Percentiles rank a stretch among this genome's conserved stretches.
phyloP scores from a whole-genome alignment of 2,797 vertebrate genomes.

The Strix occidentalis region DNA sequence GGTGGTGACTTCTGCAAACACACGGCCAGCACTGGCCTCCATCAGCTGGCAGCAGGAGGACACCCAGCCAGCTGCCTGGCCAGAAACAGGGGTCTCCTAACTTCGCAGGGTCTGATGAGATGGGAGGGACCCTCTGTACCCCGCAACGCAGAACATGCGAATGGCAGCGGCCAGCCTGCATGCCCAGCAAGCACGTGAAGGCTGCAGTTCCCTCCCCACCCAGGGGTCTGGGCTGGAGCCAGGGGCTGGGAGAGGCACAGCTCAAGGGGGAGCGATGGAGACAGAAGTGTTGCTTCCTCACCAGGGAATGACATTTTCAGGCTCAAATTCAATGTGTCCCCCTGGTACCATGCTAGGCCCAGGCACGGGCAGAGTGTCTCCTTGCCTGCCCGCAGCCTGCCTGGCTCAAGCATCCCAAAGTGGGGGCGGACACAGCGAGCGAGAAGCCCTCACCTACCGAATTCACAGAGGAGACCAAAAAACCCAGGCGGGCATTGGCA shows the following conservation, averaged over 20 bases:
- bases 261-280: background rate
- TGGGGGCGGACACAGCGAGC: background rate
- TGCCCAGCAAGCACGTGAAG: fast-evolving
- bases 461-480: conserved; percentile 83
- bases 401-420: background rate
- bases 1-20: conserved; percentile 88
- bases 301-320: background rate
- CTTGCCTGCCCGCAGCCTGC: background rate
- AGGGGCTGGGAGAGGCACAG: background rate
- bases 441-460: conserved; percentile 80
- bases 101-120: background rate
- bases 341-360: background rate
- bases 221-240: background rate
- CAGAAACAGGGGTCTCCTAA: background rate
- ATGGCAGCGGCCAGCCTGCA: background rate
- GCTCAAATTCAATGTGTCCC: background rate
- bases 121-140: background rate
- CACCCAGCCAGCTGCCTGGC: background rate
- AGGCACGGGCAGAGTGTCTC: background rate
- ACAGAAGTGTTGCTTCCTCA: background rate
- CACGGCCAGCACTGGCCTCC: background rate
- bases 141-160: fast-evolving
- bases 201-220: fast-evolving
- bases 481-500: conserved; percentile 86
- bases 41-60: background rate